These are phyloP conservation scores for Catocala fraxini DNA, from an alignment of 2,888 invertebrate species.

Conservation along the genomic window DNA sequence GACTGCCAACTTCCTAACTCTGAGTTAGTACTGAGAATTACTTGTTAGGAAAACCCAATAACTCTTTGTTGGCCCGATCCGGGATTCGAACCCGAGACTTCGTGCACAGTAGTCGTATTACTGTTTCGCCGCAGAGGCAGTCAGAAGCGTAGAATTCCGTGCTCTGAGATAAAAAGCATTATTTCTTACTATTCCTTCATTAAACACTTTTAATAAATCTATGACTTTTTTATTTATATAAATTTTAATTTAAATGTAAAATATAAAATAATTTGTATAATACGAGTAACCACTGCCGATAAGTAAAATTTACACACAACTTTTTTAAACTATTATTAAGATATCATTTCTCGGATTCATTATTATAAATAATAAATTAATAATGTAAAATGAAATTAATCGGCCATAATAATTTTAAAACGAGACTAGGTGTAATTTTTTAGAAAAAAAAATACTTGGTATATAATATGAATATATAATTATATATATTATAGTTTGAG, in stretches of 20 bases:
- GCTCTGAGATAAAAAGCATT: no score
- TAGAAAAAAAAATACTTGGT: conserved; percentile 53
- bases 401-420: conserved; percentile 66
- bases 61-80: no score
- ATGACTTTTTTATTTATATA: conserved; percentile 1
- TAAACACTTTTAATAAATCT: conserved; percentile 3
- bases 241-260: neutral
- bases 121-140: no score
- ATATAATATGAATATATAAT: conserved; percentile 40
- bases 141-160: no score
- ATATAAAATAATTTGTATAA: conserved; percentile 8
- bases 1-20: no score
- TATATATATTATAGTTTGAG: conserved; percentile 11
- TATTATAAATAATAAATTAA: conserved; percentile 23
- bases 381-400: conserved; percentile 48
- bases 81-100: no score
- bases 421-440: conserved; percentile 70
- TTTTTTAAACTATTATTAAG: conserved; percentile 28
- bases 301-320: conserved; percentile 21
- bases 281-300: conserved; percentile 37
- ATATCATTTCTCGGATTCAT: conserved; percentile 29
- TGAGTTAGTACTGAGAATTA: no score
- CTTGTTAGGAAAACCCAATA: no score
- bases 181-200: neutral
- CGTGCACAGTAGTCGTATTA: no score